phyloP scores from a whole-genome alignment of 2,797 vertebrate genomes.

The Myripristis murdjan region DNA sequence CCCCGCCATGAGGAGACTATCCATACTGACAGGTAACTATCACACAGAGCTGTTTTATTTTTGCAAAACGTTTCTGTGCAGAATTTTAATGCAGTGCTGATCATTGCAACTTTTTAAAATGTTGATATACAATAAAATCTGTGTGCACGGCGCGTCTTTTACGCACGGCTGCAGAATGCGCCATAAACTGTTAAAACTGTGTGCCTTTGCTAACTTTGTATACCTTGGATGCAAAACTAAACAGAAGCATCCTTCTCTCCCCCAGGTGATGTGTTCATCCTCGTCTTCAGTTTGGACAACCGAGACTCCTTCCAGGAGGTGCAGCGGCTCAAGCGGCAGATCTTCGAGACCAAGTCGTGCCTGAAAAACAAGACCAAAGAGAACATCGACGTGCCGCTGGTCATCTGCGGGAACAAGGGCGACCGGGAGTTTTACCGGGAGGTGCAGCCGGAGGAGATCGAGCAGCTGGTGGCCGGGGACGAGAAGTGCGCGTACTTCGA shows the following conservation, averaged over 20 bases:
- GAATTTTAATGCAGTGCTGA: background rate
- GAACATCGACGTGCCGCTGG: constrained; percentile 93
- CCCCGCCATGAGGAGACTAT: constrained; percentile 97
- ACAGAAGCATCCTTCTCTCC: background rate
- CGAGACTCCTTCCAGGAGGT: constrained; percentile 97
- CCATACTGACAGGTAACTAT: constrained; percentile 94
- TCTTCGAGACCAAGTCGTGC: constrained; percentile 96
- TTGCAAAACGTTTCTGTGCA: background rate
- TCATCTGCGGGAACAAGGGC: constrained; percentile 97
- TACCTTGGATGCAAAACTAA: background rate
- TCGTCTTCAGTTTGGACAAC: constrained; percentile 97
- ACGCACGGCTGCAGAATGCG: constrained; percentile 18
- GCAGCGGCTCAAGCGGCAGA: constrained; percentile 94
- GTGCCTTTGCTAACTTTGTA: background rate
- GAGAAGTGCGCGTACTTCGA: constrained; percentile 96
- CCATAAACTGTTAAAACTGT: accelerated
- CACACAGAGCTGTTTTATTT: background rate
- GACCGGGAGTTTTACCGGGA: constrained; percentile 93
- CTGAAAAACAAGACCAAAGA: constrained; percentile 97
- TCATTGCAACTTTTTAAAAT: background rate
- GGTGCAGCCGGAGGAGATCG: constrained; percentile 92
- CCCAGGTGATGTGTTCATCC: constrained; percentile 95
- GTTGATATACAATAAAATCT: no score
- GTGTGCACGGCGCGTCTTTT: background rate
- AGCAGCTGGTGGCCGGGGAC: constrained; percentile 91